Conservation (phyloP, 2,888 invertebrate genomes). For the Loripinus fragilis region DNA sequence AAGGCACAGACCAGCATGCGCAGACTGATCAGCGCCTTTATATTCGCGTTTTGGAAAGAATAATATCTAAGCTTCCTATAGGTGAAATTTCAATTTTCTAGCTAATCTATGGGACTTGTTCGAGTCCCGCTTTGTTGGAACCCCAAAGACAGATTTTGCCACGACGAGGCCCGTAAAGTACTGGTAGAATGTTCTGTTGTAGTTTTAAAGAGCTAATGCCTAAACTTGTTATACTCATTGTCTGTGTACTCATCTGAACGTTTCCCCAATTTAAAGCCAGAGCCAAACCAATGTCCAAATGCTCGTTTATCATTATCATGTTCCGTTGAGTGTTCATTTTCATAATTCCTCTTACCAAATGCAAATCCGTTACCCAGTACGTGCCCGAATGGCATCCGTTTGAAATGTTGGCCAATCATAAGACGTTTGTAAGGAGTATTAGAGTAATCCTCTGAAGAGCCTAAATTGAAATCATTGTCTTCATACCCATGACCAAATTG, state of each 20-base stretch:
- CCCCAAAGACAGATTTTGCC: no score
- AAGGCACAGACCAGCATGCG: no score
- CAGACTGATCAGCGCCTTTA: no score
- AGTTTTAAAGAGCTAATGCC: neutral
- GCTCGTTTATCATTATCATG: neutral
- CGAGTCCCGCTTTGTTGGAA: no score
- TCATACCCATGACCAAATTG: neutral
- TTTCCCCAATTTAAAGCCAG: neutral
- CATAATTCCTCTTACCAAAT: neutral
- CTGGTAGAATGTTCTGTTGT: no score
- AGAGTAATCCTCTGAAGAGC: neutral
- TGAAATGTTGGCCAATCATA: neutral
- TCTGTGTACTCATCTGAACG: neutral
- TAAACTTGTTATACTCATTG: neutral
- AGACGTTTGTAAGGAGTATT: neutral
- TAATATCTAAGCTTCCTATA: no score
- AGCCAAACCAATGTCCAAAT: conserved; percentile 9
- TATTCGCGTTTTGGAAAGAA: no score
- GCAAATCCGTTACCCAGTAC: conserved; percentile 9
- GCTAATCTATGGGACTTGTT: no score
- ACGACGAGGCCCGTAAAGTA: no score
- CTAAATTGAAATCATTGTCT: neutral
- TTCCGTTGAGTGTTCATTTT: neutral
- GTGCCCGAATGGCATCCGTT: neutral
- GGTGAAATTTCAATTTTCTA: no score